Base-by-base conservation (phyloP, 2,113 vertebrate species). In the Limanda limanda region DNA sequence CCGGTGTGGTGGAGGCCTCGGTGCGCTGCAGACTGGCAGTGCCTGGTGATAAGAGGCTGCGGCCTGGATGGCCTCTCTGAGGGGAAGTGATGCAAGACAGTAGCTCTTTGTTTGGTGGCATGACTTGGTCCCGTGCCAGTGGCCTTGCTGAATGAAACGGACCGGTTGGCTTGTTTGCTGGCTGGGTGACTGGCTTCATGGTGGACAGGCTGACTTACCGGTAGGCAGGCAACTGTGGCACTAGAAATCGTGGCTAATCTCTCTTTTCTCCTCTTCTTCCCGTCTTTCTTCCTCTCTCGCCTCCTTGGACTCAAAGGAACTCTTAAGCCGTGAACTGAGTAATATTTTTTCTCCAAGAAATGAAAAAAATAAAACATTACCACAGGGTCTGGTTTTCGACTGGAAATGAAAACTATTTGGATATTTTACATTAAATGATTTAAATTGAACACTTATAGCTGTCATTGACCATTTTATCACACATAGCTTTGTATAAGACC, bases 71-170 rank as follows among this genome's bases (percentile, higher is more conserved):
- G 89, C 84, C 83, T 87, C 88, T 88, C 85, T 83, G 86, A 87
- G 89, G 80, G 90, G 92, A 93, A 93, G 88, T 93, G 93, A 93
- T 94, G 92, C 91, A 93, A 92, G 91, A 95, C 94, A 95, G 90
- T 93, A 78, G 93, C 84, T 91, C 94, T 94, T 95, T 95, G 94
- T 95, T 92, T 88, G 57, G 90, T 83, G 91, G 74, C 77, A 91
- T 90, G 88, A 93, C 86, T 92, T 91, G 91, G 93, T 92, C 88
- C 89, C 85, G 35, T 93, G 93, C 91, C 94, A 93, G 76, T 81
- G 89, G 86, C 85, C 89, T 82, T 70, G 57, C 82, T 92, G 89
- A 95, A 93, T 91, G 87, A 89, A 92, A 90, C 62, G 84, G 81
- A 83, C 74, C 85, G 88, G 86, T 88, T 89, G 90, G 88, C 90